Base-by-base conservation (phyloP, 2,888 invertebrate species). In the Ferdinandea cuprea region DNA sequence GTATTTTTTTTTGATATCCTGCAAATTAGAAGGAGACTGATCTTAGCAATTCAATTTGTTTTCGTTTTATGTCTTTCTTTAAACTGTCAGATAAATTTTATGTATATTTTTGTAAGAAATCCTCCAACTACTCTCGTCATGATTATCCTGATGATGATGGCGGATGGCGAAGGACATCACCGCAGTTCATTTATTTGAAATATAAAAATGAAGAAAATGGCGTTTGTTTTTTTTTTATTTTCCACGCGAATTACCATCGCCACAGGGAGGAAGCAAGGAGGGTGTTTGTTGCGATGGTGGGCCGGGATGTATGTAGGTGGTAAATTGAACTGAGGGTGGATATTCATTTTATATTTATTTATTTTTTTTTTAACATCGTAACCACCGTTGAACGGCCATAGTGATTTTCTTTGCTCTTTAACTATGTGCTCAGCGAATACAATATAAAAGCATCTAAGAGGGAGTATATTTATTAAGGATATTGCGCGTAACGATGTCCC, bases 171-270 rank as follows among this genome's bases (percentile, higher is more conserved):
- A 56, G 56, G 54, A 65, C 65, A 54, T 65, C 59, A 65, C 65
- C 59, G 59, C 65, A 81, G 61, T 80, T 66, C 63, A 76, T 76
- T 80, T 74, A 74, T 80, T 58, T 59, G 35, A 71, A 52, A 74
- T 40, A 58, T 30, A 25, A 52, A 61, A 52, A 37, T 32, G 13
- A 54, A 21, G 42, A 73, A 80, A 80, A 81, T 81, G 81, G 81
- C 71, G 71, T 71, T 76, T 65, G 46, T n/a, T 81, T 71, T 76
- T 40, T n/a, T 81, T 71, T 76, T 80, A 54, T 74, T 80, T 80
- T 73, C 48, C 48, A 48, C 46, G 35, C 42, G 59, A 56, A 42
- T 65, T 46, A 42, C 50, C 71, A 52, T 35, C 52, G 13, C 44
- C 35, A 61, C 56, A 54, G 32, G n/a, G 8, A 3, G 17, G 13